Percentiles rank a stretch among this genome's conserved stretches.
Conservation (phyloP, 2,113 vertebrate species). For the Thryonomys swinderianus region DNA sequence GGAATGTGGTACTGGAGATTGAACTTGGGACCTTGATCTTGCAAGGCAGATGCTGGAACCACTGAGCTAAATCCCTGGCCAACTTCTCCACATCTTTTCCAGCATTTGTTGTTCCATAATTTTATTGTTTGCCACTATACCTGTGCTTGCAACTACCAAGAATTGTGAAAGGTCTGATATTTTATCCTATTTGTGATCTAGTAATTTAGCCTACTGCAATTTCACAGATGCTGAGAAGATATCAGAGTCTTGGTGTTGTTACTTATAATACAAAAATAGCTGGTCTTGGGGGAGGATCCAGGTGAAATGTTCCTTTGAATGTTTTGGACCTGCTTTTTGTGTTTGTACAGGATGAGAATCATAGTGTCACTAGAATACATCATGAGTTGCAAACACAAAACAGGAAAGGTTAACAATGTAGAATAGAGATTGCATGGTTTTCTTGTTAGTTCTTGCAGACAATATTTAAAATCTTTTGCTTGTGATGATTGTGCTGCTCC, state of each 20-base stretch:
- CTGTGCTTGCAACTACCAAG: neutral
- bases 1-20: too few species aligned
- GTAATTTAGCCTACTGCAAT: neutral
- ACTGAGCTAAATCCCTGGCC: too few species aligned
- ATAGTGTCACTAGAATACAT: neutral
- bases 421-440: neutral
- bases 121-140: neutral
- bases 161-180: neutral
- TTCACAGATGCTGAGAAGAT: neutral
- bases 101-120: neutral
- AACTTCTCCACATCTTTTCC: neutral
- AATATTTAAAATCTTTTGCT: neutral
- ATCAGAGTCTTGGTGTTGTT: neutral
- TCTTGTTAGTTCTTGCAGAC: neutral
- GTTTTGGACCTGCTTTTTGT: neutral
- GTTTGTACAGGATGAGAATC: neutral
- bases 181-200: neutral
- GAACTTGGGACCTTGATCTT: too few species aligned
- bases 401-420: neutral
- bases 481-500: neutral
- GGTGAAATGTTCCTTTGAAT: neutral
- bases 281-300: neutral
- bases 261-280: neutral
- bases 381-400: neutral
- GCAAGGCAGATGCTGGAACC: too few species aligned